These are phyloP conservation scores for Argya squamiceps DNA, from an alignment of 2,797 vertebrate species.

Conservation along the genomic window DNA sequence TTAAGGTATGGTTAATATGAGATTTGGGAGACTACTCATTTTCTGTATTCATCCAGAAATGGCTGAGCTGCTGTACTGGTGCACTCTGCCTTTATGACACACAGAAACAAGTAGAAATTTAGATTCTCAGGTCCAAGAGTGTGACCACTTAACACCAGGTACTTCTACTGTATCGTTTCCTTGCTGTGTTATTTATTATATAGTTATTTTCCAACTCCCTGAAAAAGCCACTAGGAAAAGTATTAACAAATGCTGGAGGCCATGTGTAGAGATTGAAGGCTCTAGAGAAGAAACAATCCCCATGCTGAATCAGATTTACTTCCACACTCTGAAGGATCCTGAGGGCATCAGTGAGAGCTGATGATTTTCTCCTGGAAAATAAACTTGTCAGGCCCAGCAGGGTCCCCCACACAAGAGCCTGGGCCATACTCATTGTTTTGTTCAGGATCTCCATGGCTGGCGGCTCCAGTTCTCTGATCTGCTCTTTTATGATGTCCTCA, in stretches of 20 bases:
- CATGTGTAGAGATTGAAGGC: background rate
- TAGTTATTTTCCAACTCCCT: background rate
- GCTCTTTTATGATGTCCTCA: constrained; percentile 81
- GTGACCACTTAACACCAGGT: background rate
- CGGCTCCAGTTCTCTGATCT: constrained; percentile 80
- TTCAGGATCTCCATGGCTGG: constrained; percentile 80
- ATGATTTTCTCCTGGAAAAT: background rate
- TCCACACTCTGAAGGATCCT: background rate
- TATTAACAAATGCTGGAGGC: background rate
- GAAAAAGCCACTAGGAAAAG: background rate
- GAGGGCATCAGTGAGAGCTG: background rate
- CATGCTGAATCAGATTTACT: background rate
- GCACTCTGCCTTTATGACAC: background rate
- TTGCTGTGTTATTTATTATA: background rate
- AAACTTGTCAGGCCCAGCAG: background rate
- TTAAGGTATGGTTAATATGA: background rate
- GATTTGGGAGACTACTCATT: background rate
- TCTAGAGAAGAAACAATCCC: background rate
- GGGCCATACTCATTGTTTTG: constrained; percentile 69
- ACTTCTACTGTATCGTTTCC: no score
- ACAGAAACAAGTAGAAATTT: background rate
- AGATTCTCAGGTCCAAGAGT: background rate
- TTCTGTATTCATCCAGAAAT: background rate
- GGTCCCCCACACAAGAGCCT: background rate
- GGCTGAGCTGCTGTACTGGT: background rate